A percentile compares a stretch with the other conserved stretches of the same genome.
These are phyloP conservation scores for Nemopilema nomurai DNA, from an alignment of 30 jellyfish, hydroid and myxozoan species.

Conservation along the genomic window DNA sequence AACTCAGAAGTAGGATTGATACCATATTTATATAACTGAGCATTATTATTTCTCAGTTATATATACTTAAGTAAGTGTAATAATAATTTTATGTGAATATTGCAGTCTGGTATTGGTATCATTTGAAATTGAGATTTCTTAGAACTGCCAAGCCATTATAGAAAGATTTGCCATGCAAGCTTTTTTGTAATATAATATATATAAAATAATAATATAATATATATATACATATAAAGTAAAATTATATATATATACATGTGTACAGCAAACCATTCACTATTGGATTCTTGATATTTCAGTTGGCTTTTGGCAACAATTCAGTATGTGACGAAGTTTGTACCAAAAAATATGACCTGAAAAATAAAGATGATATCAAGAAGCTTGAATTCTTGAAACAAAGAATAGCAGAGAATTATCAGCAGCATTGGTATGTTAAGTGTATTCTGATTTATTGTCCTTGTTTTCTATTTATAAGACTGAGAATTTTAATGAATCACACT, in stretches of 20 bases:
- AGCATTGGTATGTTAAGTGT: conserved; percentile 76
- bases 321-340: conserved; percentile 70
- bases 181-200: no score
- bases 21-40: no score
- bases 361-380: conserved; percentile 51
- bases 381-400: conserved; percentile 83
- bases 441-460: not conserved
- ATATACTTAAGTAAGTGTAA: not conserved
- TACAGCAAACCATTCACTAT: no score
- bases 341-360: conserved; percentile 55
- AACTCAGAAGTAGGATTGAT: no score
- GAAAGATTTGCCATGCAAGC: no score
- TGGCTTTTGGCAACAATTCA: conserved; percentile 55
- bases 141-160: no score
- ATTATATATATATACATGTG: no score
- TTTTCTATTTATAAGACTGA: not conserved
- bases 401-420: conserved; percentile 83
- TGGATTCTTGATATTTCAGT: conserved; percentile 21
- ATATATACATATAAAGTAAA: no score
- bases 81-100: not conserved
- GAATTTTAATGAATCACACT: no score
- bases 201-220: no score
- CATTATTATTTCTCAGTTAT: no score
- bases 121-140: no score
- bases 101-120: not conserved